Evolutionary conservation across 2,113 vertebrate genomes (phyloP).

Genomic region (Phoenicopterus ruber): DNA sequence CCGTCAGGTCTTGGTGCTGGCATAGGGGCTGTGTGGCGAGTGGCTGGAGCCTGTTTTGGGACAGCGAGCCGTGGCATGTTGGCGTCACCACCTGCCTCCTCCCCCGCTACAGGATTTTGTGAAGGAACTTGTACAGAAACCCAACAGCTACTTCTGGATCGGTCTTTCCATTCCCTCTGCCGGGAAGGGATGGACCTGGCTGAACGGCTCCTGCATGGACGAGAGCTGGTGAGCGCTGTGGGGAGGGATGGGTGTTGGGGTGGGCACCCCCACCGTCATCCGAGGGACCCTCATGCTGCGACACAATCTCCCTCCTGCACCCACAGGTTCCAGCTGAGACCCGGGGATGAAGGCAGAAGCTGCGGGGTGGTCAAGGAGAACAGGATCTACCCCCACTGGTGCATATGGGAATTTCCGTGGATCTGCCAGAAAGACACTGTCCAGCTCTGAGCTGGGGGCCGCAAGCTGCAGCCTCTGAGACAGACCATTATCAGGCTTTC

Average conservation of each 20-base stretch:
- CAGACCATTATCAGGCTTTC: neutral
- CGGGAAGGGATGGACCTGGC: neutral
- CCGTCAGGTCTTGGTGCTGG: neutral
- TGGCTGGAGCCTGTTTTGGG: neutral
- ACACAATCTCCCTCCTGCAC: neutral
- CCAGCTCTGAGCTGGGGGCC: neutral
- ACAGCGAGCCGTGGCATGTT: no score
- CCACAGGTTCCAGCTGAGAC: neutral
- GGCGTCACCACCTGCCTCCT: neutral
- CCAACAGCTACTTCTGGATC: neutral
- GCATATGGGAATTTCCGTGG: neutral
- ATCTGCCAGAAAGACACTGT: neutral
- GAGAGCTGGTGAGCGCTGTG: neutral
- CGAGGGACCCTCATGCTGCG: neutral
- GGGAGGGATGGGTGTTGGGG: neutral
- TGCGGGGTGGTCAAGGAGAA: neutral
- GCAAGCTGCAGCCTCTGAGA: neutral
- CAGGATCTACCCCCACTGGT: rapidly evolving
- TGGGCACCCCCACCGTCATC: no score
- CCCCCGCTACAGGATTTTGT: neutral
- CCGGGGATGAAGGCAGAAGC: rapidly evolving
- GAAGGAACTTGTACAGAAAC: rapidly evolving
- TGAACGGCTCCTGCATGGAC: neutral
- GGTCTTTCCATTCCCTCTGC: neutral
- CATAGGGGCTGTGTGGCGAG: neutral